Evolutionary conservation across 2,888 invertebrate species (phyloP), one percentile per base, ranked within the genome.

Genomic region (Drosophila mayaguana): DNA sequence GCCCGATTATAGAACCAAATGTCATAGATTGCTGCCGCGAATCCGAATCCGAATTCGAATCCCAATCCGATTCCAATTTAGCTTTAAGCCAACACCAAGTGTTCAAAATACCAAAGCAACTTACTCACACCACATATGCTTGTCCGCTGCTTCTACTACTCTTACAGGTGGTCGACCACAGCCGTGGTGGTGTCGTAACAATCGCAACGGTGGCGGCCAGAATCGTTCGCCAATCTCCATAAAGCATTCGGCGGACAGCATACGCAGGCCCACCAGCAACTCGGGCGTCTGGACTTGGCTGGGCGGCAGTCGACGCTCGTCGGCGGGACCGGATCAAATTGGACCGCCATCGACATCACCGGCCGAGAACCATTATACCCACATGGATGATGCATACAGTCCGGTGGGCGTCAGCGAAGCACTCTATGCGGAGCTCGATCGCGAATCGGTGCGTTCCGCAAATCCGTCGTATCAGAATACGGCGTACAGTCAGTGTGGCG

Each of bases 381-480:
- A 95, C 90, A 95, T 96, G 95, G 95, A 95, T 77, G 95, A 95
- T 83, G 94, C 94, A 16, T 94, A 94, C 81, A 94, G 94, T 89
- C 93, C 94, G 76, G 94, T 94, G 20, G 94, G 94, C 14, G 91
- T 92, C 6, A 95, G 95, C 85, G 95, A 95, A 89, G 95, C 95
- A 1, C 93, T 96, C 18, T 96, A 96, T 90, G 96, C 96, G 9
- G 96, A 96, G 92, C 92, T 96, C 78, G 96, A 96, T 91, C 93
- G 95, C 53, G 95, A 95, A 89, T 92, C 93, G 34, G 92, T 93
- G 69, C 91, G 93, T 60, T 93, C 93, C 25, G 93, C 92, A 28
- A 94, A 93, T 88, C 95, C 95, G 14, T 95, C 95, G 60, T 96
- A 96, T 90, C 96, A 96, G 89, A 96, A 96, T 92, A 95, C 95